Percentiles rank a stretch among this genome's conserved stretches.
These are phyloP conservation scores for Troides oblongomaculatus DNA, from an alignment of 2,888 invertebrate genomes.

Conservation along the genomic window DNA sequence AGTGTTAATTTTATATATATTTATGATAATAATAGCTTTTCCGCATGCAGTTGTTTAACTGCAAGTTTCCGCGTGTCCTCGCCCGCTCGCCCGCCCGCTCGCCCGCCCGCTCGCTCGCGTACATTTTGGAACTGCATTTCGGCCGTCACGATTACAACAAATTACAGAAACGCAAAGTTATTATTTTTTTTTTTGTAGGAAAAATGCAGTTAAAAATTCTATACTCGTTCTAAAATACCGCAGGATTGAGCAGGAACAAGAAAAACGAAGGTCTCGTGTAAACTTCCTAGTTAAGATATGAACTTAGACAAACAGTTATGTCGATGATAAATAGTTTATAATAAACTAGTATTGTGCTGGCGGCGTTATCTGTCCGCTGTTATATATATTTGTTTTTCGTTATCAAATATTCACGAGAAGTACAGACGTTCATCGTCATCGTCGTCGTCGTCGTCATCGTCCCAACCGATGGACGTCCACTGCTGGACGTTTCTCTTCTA, in stretches of 20 bases:
- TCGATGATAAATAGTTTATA: neutral
- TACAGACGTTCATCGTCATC: no score
- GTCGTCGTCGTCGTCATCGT: no score
- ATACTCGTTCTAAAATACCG: slow-evolving; percentile 5
- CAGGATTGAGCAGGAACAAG: slow-evolving; percentile 22
- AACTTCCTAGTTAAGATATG: slow-evolving; percentile 26
- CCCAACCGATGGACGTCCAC: no score
- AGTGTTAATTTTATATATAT: neutral
- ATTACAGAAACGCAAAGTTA: neutral
- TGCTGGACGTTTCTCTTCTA: no score
- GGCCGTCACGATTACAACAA: slow-evolving; percentile 24
- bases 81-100: slow-evolving; percentile 4
- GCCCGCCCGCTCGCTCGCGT: slow-evolving; percentile 11
- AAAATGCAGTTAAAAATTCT: slow-evolving; percentile 10
- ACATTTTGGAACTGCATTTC: slow-evolving; percentile 27
- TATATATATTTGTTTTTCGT: no score
- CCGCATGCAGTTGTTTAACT: slow-evolving; percentile 19
- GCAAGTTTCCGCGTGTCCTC: slow-evolving; percentile 38
- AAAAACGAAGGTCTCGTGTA: slow-evolving; percentile 17
- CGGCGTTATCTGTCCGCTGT: no score
- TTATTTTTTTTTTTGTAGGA: slow-evolving; percentile 4
- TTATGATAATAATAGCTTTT: slow-evolving; percentile 2
- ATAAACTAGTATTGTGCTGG: neutral
- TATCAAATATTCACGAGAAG: no score
- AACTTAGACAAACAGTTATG: slow-evolving; percentile 21